phyloP scores from a whole-genome alignment of 2,888 invertebrate species.

The Julus scandinavius region DNA sequence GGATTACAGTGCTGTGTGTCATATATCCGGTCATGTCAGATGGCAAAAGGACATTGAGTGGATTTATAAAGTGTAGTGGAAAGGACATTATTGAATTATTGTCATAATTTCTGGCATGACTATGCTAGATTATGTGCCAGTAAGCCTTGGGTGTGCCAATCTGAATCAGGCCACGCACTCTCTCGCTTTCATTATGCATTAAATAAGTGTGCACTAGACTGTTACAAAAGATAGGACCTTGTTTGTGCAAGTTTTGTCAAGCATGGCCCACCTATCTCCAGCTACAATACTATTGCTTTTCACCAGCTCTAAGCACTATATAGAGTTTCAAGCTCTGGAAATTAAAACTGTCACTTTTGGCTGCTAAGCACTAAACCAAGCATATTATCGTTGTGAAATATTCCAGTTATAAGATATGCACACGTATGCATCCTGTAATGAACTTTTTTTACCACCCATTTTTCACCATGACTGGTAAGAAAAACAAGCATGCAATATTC shows the following conservation, averaged over 20 bases:
- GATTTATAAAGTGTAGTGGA: not conserved
- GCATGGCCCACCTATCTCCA: slow-evolving; percentile 25
- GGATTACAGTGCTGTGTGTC: not conserved
- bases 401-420: not conserved
- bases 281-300: not conserved
- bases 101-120: slow-evolving; percentile 46
- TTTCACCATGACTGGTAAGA: not conserved
- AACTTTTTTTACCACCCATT: not conserved
- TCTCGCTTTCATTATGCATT: slow-evolving; percentile 39
- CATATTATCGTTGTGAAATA: not conserved
- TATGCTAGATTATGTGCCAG: not conserved
- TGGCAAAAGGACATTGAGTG: slow-evolving; percentile 38
- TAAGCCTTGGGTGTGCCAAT: not conserved
- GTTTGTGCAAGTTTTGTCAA: slow-evolving; percentile 45
- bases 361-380: not conserved
- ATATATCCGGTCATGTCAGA: slow-evolving; percentile 37
- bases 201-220: slow-evolving; percentile 43
- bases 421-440: not conserved
- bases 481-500: not conserved
- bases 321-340: not conserved
- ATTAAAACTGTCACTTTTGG: slow-evolving; percentile 25
- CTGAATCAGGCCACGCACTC: slow-evolving; percentile 15
- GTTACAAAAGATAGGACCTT: slow-evolving; percentile 24
- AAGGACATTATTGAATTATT: slow-evolving; percentile 31
- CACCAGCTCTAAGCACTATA: not conserved